Percentiles rank a stretch among this genome's conserved stretches.
Conservation (phyloP, 2,888 invertebrate species). For the Caradrina clavipalpis region DNA sequence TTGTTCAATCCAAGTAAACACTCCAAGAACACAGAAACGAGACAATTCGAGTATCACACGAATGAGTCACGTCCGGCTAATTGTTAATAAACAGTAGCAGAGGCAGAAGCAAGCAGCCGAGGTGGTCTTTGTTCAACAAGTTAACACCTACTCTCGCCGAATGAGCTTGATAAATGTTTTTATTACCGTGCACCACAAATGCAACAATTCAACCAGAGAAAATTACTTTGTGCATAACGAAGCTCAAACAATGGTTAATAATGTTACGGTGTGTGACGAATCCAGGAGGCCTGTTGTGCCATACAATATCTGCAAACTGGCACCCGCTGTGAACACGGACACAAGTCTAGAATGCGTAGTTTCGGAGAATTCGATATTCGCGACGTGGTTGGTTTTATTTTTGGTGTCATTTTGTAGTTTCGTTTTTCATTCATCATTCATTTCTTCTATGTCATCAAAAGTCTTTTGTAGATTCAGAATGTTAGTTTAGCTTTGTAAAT, state of each 20-base stretch:
- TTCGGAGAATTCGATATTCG: slow-evolving; percentile 41
- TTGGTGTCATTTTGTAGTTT: not conserved
- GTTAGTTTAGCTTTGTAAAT: too few species aligned
- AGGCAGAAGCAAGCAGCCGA: slow-evolving; percentile 64
- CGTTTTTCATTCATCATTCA: slow-evolving; percentile 37
- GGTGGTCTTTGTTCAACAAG: slow-evolving; percentile 82
- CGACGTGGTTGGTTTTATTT: slow-evolving; percentile 3
- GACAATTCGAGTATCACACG: slow-evolving; percentile 68
- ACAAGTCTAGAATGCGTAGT: slow-evolving; percentile 32
- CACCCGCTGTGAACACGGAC: slow-evolving; percentile 57
- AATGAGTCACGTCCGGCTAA: slow-evolving; percentile 74
- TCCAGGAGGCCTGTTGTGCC: slow-evolving; percentile 69
- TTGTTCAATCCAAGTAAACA: slow-evolving; percentile 42
- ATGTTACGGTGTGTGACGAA: slow-evolving; percentile 81
- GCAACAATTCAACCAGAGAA: slow-evolving; percentile 83
- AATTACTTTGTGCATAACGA: slow-evolving; percentile 84
- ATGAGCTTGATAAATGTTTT: slow-evolving; percentile 81
- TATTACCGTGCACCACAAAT: slow-evolving; percentile 79
- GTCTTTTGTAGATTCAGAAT: not conserved
- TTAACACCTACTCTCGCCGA: slow-evolving; percentile 79
- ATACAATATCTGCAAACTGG: slow-evolving; percentile 63
- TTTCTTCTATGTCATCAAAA: not conserved
- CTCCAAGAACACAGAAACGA: slow-evolving; percentile 55
- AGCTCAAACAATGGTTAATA: slow-evolving; percentile 83
- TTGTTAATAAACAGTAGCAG: slow-evolving; percentile 76